Conservation (phyloP, 2,888 invertebrate species). For the Dioctria rufipes region DNA sequence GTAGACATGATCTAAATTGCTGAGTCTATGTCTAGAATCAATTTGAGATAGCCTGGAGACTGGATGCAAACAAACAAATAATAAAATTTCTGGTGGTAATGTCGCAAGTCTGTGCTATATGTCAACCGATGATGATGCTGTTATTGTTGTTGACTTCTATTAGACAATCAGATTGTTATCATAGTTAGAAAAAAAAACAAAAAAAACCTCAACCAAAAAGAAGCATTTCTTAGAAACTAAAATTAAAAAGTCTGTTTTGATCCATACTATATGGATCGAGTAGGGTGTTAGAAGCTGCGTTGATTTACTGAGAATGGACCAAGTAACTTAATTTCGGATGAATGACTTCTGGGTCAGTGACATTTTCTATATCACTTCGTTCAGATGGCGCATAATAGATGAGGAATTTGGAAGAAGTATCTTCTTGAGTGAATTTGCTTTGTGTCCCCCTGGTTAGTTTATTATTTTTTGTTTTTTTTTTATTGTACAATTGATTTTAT, state of each 20-base stretch:
- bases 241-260: not conserved
- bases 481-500: constrained; percentile 34
- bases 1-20: constrained; percentile 22
- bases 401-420: constrained; percentile 33
- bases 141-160: not conserved
- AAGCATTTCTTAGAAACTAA: not conserved
- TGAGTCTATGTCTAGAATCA: constrained; percentile 11
- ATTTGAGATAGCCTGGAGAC: constrained; percentile 1
- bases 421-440: constrained; percentile 2
- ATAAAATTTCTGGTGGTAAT: constrained; percentile 23
- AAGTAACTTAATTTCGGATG: constrained; percentile 46
- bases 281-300: constrained; percentile 9
- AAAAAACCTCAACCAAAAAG: too few relatives aligned
- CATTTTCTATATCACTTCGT: not conserved
- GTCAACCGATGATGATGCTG: not conserved
- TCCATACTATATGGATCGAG: not conserved
- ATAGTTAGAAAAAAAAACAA: not conserved
- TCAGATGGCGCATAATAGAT: constrained; percentile 24
- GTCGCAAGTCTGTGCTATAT: constrained; percentile 11
- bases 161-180: not conserved
- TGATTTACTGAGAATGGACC: constrained; percentile 39
- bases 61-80: too few relatives aligned
- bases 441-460: not conserved
- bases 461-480: constrained; percentile 13
- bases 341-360: constrained; percentile 47